A percentile compares a stretch with the other conserved stretches of the same genome.
Conservation (phyloP, 2,888 invertebrate genomes). For the Stictocephala bisonia region DNA sequence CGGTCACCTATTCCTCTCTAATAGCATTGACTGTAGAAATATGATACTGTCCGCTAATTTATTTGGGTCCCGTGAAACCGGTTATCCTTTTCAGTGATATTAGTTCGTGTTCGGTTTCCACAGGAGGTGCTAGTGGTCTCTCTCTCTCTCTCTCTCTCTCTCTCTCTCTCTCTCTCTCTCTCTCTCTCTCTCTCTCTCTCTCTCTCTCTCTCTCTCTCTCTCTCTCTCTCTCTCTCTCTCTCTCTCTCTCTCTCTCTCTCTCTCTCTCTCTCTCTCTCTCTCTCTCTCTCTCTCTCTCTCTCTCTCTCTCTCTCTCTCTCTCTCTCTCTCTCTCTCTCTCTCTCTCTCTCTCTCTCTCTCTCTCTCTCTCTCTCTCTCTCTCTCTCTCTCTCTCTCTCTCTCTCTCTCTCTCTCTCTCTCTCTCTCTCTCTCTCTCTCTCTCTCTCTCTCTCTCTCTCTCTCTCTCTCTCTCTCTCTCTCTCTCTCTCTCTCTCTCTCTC, state of each 20-base stretch:
- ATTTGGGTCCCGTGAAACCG: no score
- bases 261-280: not conserved
- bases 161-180: not conserved
- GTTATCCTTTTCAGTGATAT: not conserved
- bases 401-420: not conserved
- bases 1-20: no score
- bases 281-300: not conserved
- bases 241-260: not conserved
- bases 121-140: no score
- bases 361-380: not conserved
- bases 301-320: not conserved
- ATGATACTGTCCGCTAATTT: no score
- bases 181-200: not conserved
- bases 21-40: no score
- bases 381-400: not conserved
- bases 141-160: not conserved
- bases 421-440: not conserved
- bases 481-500: not conserved
- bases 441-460: not conserved
- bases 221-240: not conserved
- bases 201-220: not conserved
- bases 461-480: not conserved
- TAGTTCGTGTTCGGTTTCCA: no score
- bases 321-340: not conserved
- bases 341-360: not conserved